Base-by-base conservation (phyloP, 2,888 invertebrate genomes). In the Steinernema scapterisci region DNA sequence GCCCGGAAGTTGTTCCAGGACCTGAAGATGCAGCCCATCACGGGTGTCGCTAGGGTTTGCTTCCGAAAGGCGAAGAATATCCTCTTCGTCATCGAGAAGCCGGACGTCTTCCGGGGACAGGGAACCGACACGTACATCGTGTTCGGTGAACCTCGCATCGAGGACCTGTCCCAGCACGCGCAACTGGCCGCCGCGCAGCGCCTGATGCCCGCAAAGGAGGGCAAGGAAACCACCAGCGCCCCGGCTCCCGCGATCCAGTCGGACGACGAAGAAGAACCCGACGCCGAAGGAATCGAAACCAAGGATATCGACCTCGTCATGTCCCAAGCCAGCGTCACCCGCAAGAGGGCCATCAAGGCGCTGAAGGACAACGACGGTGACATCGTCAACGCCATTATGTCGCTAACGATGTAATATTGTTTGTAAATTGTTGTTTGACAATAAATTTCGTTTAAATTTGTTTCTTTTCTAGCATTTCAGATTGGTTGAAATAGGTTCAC, bases 381-480 rank as follows among this genome's bases (percentile, higher is more conserved):
- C 90, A 97, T 97, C 89, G 97, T 97, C 81, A 97, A 97, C 90
- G 97, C 97, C 84, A 97, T 97, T 87, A 97, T 97, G 97, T 95
- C 23, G 16, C 6, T 56, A 7, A 56, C 56, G 3, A 25, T 25
- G 23, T 56, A 56, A 48, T 5, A 23, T 63, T 63, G n/a, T 48
- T 48, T 48, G 19, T 7, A 48, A 48, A 13, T 48, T 48, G 48
- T 48, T 3, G 16, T 48, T 48, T 48, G 48, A 38, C 38, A 38
- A 38, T 38, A 38, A 38, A 38, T 6, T 6, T 38, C 38, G 38
- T 38, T 38, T 38, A 9, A n/a, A n/a, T 38, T 38, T 38, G 9
- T 38, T 38, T 6, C n/a, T n/a, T 38, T 38, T 38, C 38, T 38
- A 3, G 38, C 9, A 9, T 38, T 38, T 38, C 13, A 63, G 21